Percentiles rank a stretch among this genome's conserved stretches.
Conservation (phyloP, 2,797 vertebrate species). For the Lacerta viridis region DNA sequence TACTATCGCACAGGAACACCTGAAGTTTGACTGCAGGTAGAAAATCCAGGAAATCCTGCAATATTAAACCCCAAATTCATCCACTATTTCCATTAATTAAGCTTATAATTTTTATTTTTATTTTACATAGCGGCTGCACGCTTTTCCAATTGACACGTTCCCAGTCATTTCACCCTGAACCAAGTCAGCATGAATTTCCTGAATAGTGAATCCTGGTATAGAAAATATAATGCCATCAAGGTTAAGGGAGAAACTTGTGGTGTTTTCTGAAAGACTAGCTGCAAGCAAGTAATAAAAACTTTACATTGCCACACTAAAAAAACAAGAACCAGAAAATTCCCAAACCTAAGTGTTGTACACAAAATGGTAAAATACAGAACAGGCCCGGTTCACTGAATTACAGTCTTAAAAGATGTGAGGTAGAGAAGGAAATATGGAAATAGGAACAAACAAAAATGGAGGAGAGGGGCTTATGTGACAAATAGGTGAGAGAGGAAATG, state of each 20-base stretch:
- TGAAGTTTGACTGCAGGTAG: not conserved
- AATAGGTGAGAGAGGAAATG: not conserved
- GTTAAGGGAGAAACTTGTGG: not conserved
- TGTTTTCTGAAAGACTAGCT: not conserved
- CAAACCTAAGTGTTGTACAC: not conserved
- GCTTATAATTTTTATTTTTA: not conserved
- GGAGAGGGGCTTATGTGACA: not conserved
- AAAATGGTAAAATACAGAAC: not conserved
- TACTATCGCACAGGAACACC: too few species aligned
- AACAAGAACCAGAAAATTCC: too few species aligned
- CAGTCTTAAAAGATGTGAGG: not conserved
- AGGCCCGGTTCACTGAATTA: not conserved
- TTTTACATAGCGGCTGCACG: not conserved
- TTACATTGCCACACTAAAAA: not conserved
- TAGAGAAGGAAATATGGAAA: not conserved
- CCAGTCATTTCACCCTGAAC: not conserved
- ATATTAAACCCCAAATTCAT: not conserved
- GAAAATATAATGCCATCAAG: not conserved
- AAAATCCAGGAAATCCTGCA: not conserved
- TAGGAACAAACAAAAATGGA: not conserved
- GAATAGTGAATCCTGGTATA: not conserved
- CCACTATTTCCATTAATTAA: not conserved
- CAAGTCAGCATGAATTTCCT: not conserved
- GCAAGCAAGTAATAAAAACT: not conserved
- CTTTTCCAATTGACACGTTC: not conserved